Evolutionary conservation across 2,888 invertebrate species (phyloP), one percentile per base, ranked within the genome.

Genomic region (Drosophila ochracea): DNA sequence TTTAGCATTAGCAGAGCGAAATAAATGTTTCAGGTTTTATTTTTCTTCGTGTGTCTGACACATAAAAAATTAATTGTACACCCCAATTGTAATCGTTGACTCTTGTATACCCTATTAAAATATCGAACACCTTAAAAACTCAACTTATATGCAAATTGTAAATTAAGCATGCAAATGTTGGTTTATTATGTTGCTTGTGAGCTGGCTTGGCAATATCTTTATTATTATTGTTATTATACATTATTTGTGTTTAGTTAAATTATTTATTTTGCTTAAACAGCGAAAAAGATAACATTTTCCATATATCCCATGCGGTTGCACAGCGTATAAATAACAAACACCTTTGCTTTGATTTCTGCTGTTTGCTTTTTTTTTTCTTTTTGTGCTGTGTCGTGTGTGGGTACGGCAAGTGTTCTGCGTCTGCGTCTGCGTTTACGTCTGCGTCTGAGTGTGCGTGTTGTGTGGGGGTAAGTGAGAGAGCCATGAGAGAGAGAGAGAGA

Each of bases 291-390:
- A 30, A 55, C 31, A 43, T 35, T 43, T 50, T 60, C n/a, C 30
- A 62, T 58, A 54, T 83, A 66, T 74, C 73, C 71, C 41, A 52
- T 55, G 50, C 49, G 41, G 16, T 43, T 58, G 59, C 54, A 50
- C 57, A 80, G 82, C 54, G 69, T 65, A 86, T 74, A 73, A 84
- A 82, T 73, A 84, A 76, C 82, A 89, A 78, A 85, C 85, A 85
- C 89, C 89, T 89, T 78, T 87, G 87, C 82, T 82, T 80, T 80
- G 89, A 84, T 78, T 87, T 83, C 28, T 72, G 83, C 69, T 76
- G 70, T 59, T 65, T 68, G 66, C 35, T 62, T 43, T 62, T 75
- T 54, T 70, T 73, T 79, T 64, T 77, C 59, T 55, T 37, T 37
- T 66, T 68, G 16, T 35, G 35, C 16, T 70, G 70, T 80, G 69